Base-by-base conservation (phyloP, 2,888 invertebrate genomes). In the Lithophane socia region DNA sequence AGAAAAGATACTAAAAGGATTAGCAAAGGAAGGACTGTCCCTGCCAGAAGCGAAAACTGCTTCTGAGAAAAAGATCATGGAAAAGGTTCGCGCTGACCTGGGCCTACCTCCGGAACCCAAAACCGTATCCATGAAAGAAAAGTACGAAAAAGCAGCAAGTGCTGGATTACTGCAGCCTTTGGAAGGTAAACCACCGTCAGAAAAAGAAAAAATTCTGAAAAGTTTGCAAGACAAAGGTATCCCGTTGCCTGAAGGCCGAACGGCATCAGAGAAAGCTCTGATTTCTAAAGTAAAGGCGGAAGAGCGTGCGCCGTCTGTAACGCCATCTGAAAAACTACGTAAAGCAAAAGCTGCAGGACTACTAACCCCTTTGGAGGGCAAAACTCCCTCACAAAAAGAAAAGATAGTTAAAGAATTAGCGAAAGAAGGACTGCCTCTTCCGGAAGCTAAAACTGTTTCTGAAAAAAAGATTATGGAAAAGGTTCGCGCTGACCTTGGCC, bases 401-500 rank as follows among this genome's bases (percentile, higher is more conserved):
- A 47, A 71, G 16, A 71, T 71, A 18, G 0, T 71, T 0, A 67
- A 71, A n/a, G 7, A 4, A n/a, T 21, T 71, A n/a, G 71, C 71
- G 0, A 47, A 1, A 37, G 1, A 49, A 12, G 68, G 68, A 12
- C 0, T 49, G 1, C 3, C 37, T 0, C 68, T 71, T 18, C 71
- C 71, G 1, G 71, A 68, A 1, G n/a, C 0, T 0, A 71, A 71
- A 68, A 68, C 68, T n/a, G 71, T 8, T 1, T 68, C 71, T 0
- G 69, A 71, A 1, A 71, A 68, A 68, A 68, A 68, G 18, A 0
- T 71, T 0, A 49, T 0, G 0, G 47, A 37, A 0, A 49, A 72
- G 5, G 49, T 72, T 0, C 72, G 72, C 0, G 13, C 70, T 2
- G 70, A 72, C 0, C 70, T 82, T 16, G 82, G 82, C 1, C 54